Conservation (phyloP, 2,113 vertebrate species). For the Sylvilagus bachmani region DNA sequence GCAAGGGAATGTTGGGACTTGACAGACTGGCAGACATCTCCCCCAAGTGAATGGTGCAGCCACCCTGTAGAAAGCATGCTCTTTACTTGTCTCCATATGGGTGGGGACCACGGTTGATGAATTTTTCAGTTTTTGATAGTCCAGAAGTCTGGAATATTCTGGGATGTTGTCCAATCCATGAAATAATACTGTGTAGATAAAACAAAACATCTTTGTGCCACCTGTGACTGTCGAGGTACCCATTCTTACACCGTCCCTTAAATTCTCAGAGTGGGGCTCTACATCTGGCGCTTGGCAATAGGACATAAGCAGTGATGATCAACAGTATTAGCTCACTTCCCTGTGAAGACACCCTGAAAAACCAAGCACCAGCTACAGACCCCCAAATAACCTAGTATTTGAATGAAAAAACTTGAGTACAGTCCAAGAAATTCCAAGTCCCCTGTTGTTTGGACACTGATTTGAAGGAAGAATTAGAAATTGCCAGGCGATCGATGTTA, state of each 20-base stretch:
- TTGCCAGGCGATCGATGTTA: background rate
- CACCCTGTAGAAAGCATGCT: background rate
- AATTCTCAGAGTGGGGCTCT: background rate
- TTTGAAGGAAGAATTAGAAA: conserved; percentile 7
- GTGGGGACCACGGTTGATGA: background rate
- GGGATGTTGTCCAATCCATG: background rate
- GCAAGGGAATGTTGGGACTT: background rate
- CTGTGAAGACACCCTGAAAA: background rate
- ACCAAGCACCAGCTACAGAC: background rate
- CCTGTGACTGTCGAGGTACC: background rate
- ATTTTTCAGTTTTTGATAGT: background rate
- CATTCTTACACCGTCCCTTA: background rate
- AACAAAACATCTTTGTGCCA: background rate
- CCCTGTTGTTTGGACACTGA: too few species aligned
- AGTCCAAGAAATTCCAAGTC: background rate
- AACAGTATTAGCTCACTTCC: background rate
- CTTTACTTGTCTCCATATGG: rapidly evolving
- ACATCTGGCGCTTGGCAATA: background rate
- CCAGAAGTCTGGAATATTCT: background rate
- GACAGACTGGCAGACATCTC: background rate
- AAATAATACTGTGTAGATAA: background rate
- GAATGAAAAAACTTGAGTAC: background rate
- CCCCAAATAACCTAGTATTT: background rate
- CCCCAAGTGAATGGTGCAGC: rapidly evolving
- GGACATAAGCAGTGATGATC: background rate